A percentile compares a stretch with the other conserved stretches of the same genome.
phyloP scores from a whole-genome alignment of 2,888 invertebrate species.

The Drosophila yooni region DNA sequence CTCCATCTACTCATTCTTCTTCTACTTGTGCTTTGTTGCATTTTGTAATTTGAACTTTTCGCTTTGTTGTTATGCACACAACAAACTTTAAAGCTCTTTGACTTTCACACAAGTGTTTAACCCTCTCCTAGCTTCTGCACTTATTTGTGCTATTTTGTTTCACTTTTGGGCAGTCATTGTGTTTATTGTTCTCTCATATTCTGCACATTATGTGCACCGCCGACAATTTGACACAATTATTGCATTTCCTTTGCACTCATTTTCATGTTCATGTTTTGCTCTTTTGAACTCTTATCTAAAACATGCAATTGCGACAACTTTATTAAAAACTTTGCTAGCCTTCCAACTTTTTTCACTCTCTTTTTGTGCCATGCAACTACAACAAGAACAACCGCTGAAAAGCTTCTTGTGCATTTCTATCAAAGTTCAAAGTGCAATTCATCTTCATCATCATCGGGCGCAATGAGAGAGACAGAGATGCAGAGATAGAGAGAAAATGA shows the following conservation, averaged over 20 bases:
- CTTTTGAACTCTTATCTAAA: conserved; percentile 39
- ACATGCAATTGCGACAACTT: conserved; percentile 69
- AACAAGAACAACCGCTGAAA: conserved; percentile 23
- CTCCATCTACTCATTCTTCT: not conserved
- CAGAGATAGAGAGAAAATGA: conserved; percentile 31
- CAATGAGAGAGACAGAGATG: conserved; percentile 8
- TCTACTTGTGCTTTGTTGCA: conserved; percentile 60
- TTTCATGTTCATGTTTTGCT: conserved; percentile 8
- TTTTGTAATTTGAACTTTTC: conserved; percentile 73
- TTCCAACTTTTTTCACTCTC: conserved; percentile 22
- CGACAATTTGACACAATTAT: conserved; percentile 61
- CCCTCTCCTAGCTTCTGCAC: conserved; percentile 57
- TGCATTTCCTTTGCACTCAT: conserved; percentile 35
- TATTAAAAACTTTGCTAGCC: conserved; percentile 56
- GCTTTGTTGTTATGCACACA: conserved; percentile 29
- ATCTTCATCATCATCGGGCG: conserved; percentile 69
- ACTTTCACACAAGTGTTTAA: conserved; percentile 33
- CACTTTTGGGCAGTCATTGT: conserved; percentile 39
- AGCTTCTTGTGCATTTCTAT: conserved; percentile 62
- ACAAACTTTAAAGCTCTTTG: conserved; percentile 42
- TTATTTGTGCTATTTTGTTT: conserved; percentile 56
- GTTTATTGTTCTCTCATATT: conserved; percentile 18
- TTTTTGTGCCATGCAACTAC: conserved; percentile 9
- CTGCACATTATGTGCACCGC: conserved; percentile 23
- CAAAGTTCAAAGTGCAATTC: conserved; percentile 78